These are phyloP conservation scores for Orchesellides sinensis DNA, from an alignment of 2,888 invertebrate genomes.

Conservation along the genomic window DNA sequence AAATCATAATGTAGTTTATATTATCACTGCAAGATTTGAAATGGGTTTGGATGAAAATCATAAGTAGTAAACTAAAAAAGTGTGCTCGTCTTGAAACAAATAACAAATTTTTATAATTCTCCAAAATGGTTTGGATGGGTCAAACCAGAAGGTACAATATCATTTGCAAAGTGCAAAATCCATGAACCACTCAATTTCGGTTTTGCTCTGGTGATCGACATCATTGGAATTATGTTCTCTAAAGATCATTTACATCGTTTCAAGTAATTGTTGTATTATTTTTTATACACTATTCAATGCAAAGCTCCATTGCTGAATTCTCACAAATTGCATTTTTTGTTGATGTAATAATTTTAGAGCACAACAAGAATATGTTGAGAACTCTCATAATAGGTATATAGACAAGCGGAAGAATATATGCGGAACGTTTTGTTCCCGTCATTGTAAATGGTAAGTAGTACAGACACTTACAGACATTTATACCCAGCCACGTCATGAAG, in stretches of 20 bases:
- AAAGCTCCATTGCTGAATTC: no score
- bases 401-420: no score
- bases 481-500: not conserved
- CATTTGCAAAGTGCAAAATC: no score
- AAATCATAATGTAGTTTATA: constrained; percentile 34
- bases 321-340: no score
- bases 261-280: not conserved
- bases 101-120: not conserved
- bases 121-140: not conserved
- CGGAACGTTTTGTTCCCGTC: no score
- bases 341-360: no score
- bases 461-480: no score
- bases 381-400: no score
- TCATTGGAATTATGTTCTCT: constrained; percentile 39
- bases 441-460: no score
- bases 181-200: constrained; percentile 15
- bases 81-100: not conserved
- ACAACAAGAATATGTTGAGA: no score
- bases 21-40: not conserved
- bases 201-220: constrained; percentile 50
- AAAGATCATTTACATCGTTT: constrained; percentile 14
- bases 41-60: not conserved
- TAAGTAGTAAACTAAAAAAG: not conserved
- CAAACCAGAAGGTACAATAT: no score
- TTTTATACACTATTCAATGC: no score